Conservation (phyloP, 2,888 invertebrate species). For the Tromatobia lineatoria region DNA sequence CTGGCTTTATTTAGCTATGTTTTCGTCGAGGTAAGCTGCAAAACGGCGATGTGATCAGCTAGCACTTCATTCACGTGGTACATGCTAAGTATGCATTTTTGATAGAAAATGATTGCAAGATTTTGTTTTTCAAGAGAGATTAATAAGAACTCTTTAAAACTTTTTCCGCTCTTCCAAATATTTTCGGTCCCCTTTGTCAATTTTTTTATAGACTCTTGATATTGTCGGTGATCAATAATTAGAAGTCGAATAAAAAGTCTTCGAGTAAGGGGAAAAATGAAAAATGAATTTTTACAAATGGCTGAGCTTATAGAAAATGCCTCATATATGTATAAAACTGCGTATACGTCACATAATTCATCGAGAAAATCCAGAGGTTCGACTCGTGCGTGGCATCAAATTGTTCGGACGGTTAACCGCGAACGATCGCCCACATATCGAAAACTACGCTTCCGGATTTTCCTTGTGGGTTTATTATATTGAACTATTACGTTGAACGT, state of each 20-base stretch:
- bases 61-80: too few species aligned
- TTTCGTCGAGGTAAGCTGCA: too few species aligned
- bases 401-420: conserved; percentile 35
- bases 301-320: not conserved
- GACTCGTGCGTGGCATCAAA: conserved; percentile 28
- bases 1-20: too few species aligned
- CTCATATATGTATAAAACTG: not conserved
- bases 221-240: too few species aligned
- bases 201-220: too few species aligned
- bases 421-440: conserved; percentile 32
- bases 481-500: not conserved
- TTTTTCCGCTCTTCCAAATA: not conserved
- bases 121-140: too few species aligned
- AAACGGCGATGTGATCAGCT: too few species aligned
- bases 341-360: conserved; percentile 28
- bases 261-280: too few species aligned
- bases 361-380: conserved; percentile 24
- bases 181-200: too few species aligned
- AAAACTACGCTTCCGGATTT: conserved; percentile 25
- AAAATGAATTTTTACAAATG: not conserved
- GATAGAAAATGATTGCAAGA: too few species aligned
- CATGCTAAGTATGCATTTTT: too few species aligned
- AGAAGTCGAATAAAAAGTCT: too few species aligned
- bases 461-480: not conserved
- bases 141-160: not conserved